Conservation (phyloP, 1,140 invertebrate genomes). For the Euwallacea fornicatus region DNA sequence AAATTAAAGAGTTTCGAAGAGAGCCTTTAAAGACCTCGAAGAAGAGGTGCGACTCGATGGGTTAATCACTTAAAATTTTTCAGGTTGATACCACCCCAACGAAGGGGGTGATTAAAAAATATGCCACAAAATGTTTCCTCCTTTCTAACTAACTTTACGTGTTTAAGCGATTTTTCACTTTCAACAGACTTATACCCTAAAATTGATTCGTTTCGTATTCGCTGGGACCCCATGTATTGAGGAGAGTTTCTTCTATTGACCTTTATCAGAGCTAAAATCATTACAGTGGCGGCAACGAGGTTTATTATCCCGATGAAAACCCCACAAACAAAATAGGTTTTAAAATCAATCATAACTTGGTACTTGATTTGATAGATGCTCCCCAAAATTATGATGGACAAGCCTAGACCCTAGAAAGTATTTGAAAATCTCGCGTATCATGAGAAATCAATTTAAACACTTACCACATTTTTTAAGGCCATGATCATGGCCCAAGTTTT, state of each 20-base stretch:
- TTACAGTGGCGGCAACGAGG: constrained; percentile 20
- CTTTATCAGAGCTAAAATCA: constrained; percentile 24
- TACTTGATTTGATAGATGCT: constrained; percentile 24
- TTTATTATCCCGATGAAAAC: constrained; percentile 27
- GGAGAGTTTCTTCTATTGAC: constrained; percentile 12
- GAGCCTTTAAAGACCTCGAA: no score
- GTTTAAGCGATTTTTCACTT: no score
- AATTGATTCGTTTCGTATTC: not conserved
- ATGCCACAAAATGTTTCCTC: no score
- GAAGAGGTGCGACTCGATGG: no score
- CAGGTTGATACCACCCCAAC: no score
- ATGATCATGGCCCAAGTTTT: constrained; percentile 23
- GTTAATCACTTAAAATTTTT: no score
- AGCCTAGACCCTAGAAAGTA: constrained; percentile 27
- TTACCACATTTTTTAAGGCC: constrained; percentile 21
- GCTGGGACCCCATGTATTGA: not conserved
- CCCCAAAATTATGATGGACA: constrained; percentile 24
- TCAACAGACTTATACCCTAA: no score
- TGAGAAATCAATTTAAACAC: not conserved
- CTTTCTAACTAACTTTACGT: no score
- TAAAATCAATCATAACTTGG: constrained; percentile 16
- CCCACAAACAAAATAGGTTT: constrained; percentile 31
- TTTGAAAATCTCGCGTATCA: no score
- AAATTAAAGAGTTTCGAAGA: no score
- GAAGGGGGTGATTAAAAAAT: no score